These are phyloP conservation scores for Propsilocerus akamusi DNA, from an alignment of 1,140 invertebrate species.

Conservation along the genomic window DNA sequence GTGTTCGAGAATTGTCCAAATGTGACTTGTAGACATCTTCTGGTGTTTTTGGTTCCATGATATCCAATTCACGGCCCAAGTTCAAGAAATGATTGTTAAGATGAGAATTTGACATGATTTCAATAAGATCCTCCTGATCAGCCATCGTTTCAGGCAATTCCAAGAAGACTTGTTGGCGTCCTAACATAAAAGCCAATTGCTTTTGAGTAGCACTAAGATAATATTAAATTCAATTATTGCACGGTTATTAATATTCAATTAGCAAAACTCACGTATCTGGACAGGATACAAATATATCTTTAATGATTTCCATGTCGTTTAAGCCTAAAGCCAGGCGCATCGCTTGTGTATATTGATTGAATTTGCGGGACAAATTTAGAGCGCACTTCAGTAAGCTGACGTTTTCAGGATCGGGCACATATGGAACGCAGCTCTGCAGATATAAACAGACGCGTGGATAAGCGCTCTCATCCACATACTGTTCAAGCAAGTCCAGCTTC, in stretches of 20 bases:
- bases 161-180: conserved; percentile 84
- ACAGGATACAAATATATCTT: conserved; percentile 73
- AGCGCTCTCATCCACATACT: conserved; percentile 84
- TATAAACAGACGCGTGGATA: conserved; percentile 92
- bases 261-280: conserved; percentile 56
- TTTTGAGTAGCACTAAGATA: conserved; percentile 34
- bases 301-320: conserved; percentile 69
- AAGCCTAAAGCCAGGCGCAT: conserved; percentile 88
- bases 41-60: conserved; percentile 98
- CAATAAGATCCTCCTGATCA: conserved; percentile 59
- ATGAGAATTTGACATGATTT: conserved; percentile 94
- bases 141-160: conserved; percentile 46
- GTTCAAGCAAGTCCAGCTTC: conserved; percentile 66
- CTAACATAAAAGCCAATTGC: conserved; percentile 94
- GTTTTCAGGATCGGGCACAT: conserved; percentile 96
- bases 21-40: conserved; percentile 99
- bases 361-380: conserved; percentile 76
- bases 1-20: conserved; percentile 76
- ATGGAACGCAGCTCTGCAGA: conserved; percentile 85
- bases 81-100: conserved; percentile 93
- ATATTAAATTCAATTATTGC: conserved; percentile 18
- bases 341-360: conserved; percentile 86
- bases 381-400: conserved; percentile 72
- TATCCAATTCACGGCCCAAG: conserved; percentile 93
- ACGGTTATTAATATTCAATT: conserved; percentile 10